Base-by-base conservation (phyloP, 2,113 vertebrate genomes). In the Sprattus sprattus region DNA sequence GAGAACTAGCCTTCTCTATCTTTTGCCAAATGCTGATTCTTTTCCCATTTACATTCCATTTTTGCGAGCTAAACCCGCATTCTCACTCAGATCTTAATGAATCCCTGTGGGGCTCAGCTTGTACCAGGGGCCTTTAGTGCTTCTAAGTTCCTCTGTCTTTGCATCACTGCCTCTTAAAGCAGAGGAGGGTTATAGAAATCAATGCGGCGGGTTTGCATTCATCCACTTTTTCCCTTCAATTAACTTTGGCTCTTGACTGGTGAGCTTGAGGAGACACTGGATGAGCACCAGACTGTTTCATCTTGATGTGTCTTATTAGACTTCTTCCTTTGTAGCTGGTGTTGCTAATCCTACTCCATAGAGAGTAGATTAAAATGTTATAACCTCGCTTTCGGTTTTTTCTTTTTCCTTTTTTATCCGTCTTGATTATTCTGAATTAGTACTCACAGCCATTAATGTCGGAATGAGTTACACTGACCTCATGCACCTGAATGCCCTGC, bases 321-420 rank as follows among this genome's bases (percentile, higher is more conserved):
- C 83, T 90, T 45, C 75, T 91, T 91, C 91, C 88, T 91, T 91
- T 89, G 87, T 89, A 88, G 86, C 44, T 16, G 86, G 90, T 85
- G 88, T 83, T 47, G 86, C 87, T 91, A 93, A 93, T 93, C 89
- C 85, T 9, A 49, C 83, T 92, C 91, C 91, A 87, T 82, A 52
- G 92, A 91, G 92, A 90, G 91, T 85, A 71, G 92, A 94, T 93
- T 92, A 87, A 88, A 90, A 90, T 92, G 92, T 88, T 81, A 93
- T 91, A 90, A 89, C 89, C 84, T 86, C 39, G n/a, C 64, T n/a
- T 75, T 85, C 45, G 71, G 9, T 87, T 85, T 81, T 32, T 46
- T 9, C n/a, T 7, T 64, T 39, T n/a, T 15, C 46, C 1, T 18
- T 25, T 81, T 11, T 60, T n/a, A 9, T 25, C 22, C 10, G 60